Evolutionary conservation across 2,113 vertebrate species (phyloP), one percentile per base, ranked within the genome.

Genomic region (Otocyon megalotis): DNA sequence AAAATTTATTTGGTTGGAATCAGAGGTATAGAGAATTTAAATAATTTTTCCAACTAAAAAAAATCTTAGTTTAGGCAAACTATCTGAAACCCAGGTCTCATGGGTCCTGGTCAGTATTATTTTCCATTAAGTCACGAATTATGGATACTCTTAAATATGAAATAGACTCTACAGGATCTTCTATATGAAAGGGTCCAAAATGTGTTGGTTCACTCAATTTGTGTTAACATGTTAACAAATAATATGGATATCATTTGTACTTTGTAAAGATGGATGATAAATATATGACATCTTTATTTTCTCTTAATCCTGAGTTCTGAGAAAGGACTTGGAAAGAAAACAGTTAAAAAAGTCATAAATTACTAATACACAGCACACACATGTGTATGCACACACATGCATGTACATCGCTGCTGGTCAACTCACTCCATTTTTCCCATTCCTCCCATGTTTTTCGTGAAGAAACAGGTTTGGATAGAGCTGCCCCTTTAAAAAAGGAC

Each of bases 61-160:
- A 80, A 37, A 50, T 19, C 5, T 74, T 83, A 72, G 30, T 54
- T n/a, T 87, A 79, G 16, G 19, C 19, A 93, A 93, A 77, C 35
- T 87, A 3, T 62, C 37, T 94, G 28, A 19, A 95, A 77, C 32
- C 1, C 28, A 92, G 54, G 10, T 35, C n/a, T 95, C 90, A 65
- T 60, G 43, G 9, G 5, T 54, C 8, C 28, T 19, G 22, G 2
- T 62, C 7, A 37, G 16, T n/a, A 62, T 81, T 85, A 65, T 63
- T 95, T 97, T 91, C 37, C 15, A 56, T 35, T 81, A 72, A 72
- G 62, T 83, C 4, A 37, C 4, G 76, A 88, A 60, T 90, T 91
- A 56, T 94, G n/a, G 6, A 32, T 80, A 86, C 9, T 53, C 7
- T 88, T 69, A 84, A 85, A 50, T 14, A 30, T 63, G 71, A 82